Conservation (phyloP, 1,140 invertebrate species). For the Bicyclus anynana region DNA sequence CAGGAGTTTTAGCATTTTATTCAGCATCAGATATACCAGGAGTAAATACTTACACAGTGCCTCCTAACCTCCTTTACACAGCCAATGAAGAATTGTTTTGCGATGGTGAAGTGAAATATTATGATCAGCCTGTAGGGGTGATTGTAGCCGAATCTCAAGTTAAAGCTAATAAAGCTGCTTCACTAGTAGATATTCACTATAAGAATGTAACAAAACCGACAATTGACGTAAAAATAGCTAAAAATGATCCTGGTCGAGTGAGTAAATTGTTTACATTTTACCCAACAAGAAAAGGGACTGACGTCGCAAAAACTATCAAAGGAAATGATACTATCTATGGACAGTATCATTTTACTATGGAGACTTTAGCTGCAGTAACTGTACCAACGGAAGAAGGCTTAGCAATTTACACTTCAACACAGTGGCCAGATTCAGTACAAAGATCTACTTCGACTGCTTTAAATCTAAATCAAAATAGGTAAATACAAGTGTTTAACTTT, state of each 20-base stretch:
- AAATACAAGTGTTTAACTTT: conserved; percentile 43
- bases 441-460: conserved; percentile 70
- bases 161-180: conserved; percentile 80
- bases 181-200: conserved; percentile 82
- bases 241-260: conserved; percentile 25
- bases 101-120: conserved; percentile 76
- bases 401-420: conserved; percentile 76
- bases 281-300: conserved; percentile 36
- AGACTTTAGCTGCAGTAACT: conserved; percentile 79
- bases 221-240: conserved; percentile 41
- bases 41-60: conserved; percentile 77
- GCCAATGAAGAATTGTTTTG: conserved; percentile 75
- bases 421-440: conserved; percentile 80
- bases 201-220: conserved; percentile 38
- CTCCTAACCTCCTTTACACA: conserved; percentile 14
- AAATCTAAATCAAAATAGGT: conserved; percentile 76
- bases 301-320: conserved; percentile 58
- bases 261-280: background rate
- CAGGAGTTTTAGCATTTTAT: conserved; percentile 84
- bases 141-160: conserved; percentile 81
- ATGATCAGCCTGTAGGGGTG: conserved; percentile 85
- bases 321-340: conserved; percentile 43
- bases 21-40: conserved; percentile 66
- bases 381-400: conserved; percentile 81
- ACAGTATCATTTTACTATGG: conserved; percentile 68